Evolutionary conservation across 2,797 vertebrate species (phyloP).

Genomic region (Danionella dracula): DNA sequence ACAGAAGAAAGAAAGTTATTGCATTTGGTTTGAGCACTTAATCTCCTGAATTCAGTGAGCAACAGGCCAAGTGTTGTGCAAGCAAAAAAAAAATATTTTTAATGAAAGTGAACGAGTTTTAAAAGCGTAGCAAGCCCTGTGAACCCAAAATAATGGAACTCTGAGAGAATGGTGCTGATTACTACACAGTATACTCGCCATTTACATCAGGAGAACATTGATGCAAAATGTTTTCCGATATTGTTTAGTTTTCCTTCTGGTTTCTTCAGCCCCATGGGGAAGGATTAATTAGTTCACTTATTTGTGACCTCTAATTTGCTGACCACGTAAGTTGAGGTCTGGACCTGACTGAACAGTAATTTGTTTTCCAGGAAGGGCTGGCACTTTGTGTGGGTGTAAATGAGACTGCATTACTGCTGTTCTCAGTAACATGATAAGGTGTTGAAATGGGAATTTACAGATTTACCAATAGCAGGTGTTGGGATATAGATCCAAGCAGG

Average conservation of each 20-base stretch:
- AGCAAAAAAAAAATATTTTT: too few relatives aligned
- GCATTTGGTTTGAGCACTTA: too few relatives aligned
- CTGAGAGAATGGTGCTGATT: too few relatives aligned
- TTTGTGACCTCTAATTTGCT: conserved; percentile 10
- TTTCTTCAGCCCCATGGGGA: not conserved
- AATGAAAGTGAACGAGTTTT: too few relatives aligned
- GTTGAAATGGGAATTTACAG: conserved; percentile 31
- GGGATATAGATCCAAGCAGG: conserved; percentile 29
- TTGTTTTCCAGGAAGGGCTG: conserved; percentile 22
- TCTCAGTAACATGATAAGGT: conserved; percentile 36
- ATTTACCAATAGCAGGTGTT: conserved; percentile 22
- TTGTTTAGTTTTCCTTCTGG: conserved; percentile 5
- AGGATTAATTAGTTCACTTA: conserved; percentile 22
- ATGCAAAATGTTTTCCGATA: not conserved
- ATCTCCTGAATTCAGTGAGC: too few relatives aligned
- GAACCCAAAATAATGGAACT: too few relatives aligned
- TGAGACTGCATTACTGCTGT: conserved; percentile 37
- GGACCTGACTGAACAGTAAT: not conserved
- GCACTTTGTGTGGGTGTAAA: conserved; percentile 36
- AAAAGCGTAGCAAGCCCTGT: too few relatives aligned
- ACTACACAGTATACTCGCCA: too few relatives aligned
- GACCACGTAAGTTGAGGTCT: conserved; percentile 1
- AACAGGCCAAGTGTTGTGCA: too few relatives aligned
- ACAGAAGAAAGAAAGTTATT: too few relatives aligned
- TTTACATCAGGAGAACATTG: too few relatives aligned